Evolutionary conservation across 2,113 vertebrate species (phyloP).

Genomic region (Oryzias celebensis): DNA sequence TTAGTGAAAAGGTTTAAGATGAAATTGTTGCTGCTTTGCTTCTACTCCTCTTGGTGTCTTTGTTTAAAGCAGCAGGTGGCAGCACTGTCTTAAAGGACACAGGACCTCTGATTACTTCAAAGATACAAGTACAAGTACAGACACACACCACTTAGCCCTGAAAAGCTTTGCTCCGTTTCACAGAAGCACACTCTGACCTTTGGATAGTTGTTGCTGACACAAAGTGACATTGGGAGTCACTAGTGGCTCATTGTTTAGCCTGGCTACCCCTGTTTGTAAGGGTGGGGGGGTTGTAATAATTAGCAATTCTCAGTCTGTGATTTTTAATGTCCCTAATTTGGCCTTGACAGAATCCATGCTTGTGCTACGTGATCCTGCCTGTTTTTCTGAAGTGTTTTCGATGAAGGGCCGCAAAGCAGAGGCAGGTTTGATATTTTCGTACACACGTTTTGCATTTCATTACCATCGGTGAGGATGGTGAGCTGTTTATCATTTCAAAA

Average conservation of each 20-base stretch:
- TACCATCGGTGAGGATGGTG: conserved; percentile 54
- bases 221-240: conserved; percentile 77
- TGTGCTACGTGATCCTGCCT: conserved; percentile 67
- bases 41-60: conserved; percentile 38
- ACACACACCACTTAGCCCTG: conserved; percentile 63
- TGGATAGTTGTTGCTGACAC: conserved; percentile 80
- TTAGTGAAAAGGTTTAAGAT: no score
- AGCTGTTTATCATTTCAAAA: conserved; percentile 76
- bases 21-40: background rate
- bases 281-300: conserved; percentile 70
- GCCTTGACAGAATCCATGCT: conserved; percentile 70
- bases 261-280: conserved; percentile 70
- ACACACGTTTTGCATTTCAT: conserved; percentile 73
- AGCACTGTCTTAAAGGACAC: conserved; percentile 73
- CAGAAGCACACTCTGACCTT: conserved; percentile 78
- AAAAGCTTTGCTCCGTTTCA: conserved; percentile 63
- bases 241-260: conserved; percentile 66
- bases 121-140: conserved; percentile 48
- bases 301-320: conserved; percentile 69
- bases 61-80: conserved; percentile 77
- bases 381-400: conserved; percentile 60
- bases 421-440: conserved; percentile 64
- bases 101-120: conserved; percentile 55
- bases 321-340: conserved; percentile 70
- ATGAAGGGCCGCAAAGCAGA: conserved; percentile 41